Base-by-base conservation (phyloP, 1,140 invertebrate genomes). In the Lepeophtheirus salmonis region DNA sequence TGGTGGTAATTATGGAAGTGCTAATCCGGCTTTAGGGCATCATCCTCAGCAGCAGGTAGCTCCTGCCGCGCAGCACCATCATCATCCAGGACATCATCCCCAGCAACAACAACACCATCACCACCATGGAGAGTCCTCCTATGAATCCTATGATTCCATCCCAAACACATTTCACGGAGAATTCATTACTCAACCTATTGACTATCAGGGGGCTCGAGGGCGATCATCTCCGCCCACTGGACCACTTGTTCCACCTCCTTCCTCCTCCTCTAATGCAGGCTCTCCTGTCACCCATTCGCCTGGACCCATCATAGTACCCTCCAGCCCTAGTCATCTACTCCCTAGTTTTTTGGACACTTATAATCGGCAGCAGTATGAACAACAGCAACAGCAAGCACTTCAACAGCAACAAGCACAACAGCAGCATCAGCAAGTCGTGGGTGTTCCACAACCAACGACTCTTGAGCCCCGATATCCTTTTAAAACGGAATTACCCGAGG, bases 151-250 rank as follows among this genome's bases (percentile, higher is more conserved):
- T 17, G 55, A 57, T 17, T 21, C 26, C 10, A 20, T 57, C 6
- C 52, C 52, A n/a, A 25, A 48, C 21, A 48, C 55, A 57, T 57
- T 57, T 57, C 55, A 57, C 21, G 55, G 20, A 12, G 55, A 57
- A 41, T 57, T 57, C 55, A 57, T 57, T n/a, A 57, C 55, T 25
- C 55, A 57, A 10, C 55, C 55, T n/a, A 57, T 57, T n/a, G 55
- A 57, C 23, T 57, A 57, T 41, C 55, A 41, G 30, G 30, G 30
- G 30, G 6, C 23, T 17, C 23, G 21, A 14, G 55, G 55, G 25
- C n/a, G 12, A 3, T 17, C 17, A 17, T 41, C 55, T n/a, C 55
- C 55, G 2, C 17, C 30, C 16, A 25, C 16, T 14, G n/a, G 17
- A 17, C 26, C 26, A 2, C 23, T 17, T 14, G n/a, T 41, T 14